Evolutionary conservation across 2,797 vertebrate genomes (phyloP).

Genomic region (Leucoraja ocellata): DNA sequence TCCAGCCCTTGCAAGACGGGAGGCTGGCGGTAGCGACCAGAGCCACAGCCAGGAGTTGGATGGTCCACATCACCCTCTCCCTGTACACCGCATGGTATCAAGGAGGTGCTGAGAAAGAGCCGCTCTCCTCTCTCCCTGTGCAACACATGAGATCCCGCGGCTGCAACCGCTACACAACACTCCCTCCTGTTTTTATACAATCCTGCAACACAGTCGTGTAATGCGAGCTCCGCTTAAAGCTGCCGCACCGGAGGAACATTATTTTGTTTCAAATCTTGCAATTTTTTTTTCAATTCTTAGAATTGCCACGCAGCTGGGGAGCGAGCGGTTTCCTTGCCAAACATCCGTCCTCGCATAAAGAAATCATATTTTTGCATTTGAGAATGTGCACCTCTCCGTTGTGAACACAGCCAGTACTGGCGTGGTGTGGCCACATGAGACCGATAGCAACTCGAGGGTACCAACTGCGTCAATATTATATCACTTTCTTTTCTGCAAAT

Average conservation of each 20-base stretch:
- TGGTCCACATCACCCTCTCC: not conserved
- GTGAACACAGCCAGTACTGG: not conserved
- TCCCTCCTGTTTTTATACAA: not conserved
- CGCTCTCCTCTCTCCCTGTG: not conserved
- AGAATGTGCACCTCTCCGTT: not conserved
- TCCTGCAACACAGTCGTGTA: not conserved
- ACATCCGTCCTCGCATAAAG: not conserved
- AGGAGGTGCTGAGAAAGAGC: not conserved
- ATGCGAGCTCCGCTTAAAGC: not conserved
- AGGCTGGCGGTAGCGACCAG: conserved; percentile 40
- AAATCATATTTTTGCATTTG: not conserved
- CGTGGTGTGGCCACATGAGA: not conserved
- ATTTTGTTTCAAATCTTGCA: not conserved
- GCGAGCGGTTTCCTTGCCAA: not conserved
- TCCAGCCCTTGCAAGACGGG: conserved; percentile 42
- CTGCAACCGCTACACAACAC: not conserved
- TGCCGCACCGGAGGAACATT: not conserved
- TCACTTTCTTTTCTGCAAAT: not conserved
- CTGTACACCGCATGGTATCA: conserved; percentile 3
- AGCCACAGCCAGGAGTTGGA: not conserved
- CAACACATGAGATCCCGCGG: not conserved
- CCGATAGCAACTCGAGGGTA: not conserved
- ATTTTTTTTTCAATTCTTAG: not conserved
- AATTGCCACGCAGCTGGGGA: not conserved
- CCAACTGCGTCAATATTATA: too few relatives aligned